Conservation (phyloP, 2,797 vertebrate species). For the Pygocentrus nattereri region DNA sequence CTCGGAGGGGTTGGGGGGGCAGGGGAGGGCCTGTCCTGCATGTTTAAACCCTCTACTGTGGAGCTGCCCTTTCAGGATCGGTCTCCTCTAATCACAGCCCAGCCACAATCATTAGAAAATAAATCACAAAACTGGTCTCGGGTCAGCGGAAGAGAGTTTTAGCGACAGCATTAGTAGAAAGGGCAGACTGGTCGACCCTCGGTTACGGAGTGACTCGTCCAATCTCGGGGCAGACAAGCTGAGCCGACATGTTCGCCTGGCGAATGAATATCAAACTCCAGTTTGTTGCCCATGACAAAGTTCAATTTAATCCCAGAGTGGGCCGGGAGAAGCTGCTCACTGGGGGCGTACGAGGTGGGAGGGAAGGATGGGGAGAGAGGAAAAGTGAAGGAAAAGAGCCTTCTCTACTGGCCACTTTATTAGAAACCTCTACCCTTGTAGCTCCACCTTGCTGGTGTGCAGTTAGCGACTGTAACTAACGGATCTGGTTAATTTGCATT, state of each 20-base stretch:
- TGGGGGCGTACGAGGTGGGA: constrained; percentile 14
- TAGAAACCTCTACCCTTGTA: not conserved
- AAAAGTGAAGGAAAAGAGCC: not conserved
- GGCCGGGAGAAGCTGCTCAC: constrained; percentile 2
- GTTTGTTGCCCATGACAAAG: constrained; percentile 20
- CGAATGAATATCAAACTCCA: constrained; percentile 10
- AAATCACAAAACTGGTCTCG: constrained; percentile 25
- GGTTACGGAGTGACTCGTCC: constrained; percentile 27
- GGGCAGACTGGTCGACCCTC: constrained; percentile 9
- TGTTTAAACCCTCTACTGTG: constrained; percentile 7
- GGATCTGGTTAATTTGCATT: too few species aligned
- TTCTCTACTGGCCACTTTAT: not conserved
- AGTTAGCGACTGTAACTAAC: not conserved
- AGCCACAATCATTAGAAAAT: constrained; percentile 13
- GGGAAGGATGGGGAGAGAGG: not conserved
- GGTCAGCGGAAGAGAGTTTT: constrained; percentile 36
- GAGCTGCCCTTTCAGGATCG: constrained; percentile 40
- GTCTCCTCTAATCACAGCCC: constrained; percentile 33
- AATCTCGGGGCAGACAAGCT: not conserved
- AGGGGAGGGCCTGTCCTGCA: not conserved
- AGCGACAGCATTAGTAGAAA: constrained; percentile 23
- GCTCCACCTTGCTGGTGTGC: not conserved
- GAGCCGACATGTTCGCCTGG: constrained; percentile 9
- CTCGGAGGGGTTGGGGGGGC: constrained; percentile 2
- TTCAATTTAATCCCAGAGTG: constrained; percentile 23